phyloP scores from a whole-genome alignment of 2,113 vertebrate genomes.

The Alouatta palliata region DNA sequence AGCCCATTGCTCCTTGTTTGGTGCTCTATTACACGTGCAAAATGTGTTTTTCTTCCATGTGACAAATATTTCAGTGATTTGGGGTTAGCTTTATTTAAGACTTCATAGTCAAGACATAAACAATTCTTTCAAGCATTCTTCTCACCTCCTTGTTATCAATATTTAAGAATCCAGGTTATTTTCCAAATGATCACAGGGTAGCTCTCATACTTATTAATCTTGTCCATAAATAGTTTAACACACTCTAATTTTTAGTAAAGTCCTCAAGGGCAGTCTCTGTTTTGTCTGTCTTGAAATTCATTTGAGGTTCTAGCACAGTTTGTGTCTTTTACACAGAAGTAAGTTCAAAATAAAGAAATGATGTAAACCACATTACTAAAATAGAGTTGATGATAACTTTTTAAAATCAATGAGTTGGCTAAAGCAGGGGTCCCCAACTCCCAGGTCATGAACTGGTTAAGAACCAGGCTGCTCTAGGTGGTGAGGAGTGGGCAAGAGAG shows the following conservation, averaged over 20 bases:
- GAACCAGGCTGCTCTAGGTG: no score
- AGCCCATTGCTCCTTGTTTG: not conserved
- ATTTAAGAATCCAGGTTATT: not conserved
- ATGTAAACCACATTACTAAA: not conserved
- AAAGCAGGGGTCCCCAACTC: not conserved
- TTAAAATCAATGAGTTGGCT: not conserved
- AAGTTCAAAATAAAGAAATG: not conserved
- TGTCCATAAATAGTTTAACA: not conserved
- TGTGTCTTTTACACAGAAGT: not conserved
- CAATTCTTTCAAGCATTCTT: not conserved
- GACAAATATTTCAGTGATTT: not conserved
- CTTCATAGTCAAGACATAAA: not conserved
- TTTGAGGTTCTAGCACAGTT: not conserved
- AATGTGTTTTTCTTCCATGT: not conserved
- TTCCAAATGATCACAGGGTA: not conserved
- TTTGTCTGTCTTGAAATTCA: slow-evolving; percentile 11
- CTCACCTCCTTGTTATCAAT: not conserved
- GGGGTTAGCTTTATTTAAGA: not conserved
- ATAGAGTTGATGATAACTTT: not conserved
- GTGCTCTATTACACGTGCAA: not conserved
- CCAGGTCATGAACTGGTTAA: no score
- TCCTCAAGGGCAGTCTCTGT: not conserved
- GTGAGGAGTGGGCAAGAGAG: no score
- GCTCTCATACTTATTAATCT: not conserved
- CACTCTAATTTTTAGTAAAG: not conserved